These are phyloP conservation scores for Patella ulyssiponensis DNA, from an alignment of 2,888 invertebrate species.

Conservation along the genomic window DNA sequence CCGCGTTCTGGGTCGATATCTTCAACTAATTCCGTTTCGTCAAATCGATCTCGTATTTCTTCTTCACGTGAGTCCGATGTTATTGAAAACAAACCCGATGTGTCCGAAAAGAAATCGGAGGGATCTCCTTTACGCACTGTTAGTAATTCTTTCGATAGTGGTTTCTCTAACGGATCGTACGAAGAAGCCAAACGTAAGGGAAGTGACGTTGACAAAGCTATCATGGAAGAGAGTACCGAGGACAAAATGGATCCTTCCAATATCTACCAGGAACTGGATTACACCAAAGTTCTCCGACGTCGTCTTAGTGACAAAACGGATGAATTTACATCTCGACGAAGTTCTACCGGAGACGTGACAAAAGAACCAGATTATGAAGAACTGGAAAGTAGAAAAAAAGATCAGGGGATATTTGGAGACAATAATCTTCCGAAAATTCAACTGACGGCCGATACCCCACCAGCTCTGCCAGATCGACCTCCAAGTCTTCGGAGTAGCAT, in stretches of 20 bases:
- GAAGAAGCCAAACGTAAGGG: conserved; percentile 30
- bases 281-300: neutral
- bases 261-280: conserved; percentile 24
- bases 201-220: conserved; percentile 20
- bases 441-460: conserved; percentile 3
- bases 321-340: conserved; percentile 32
- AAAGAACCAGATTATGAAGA: conserved; percentile 52
- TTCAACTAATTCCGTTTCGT: neutral
- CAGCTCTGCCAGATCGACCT: conserved; percentile 22
- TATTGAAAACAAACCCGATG: neutral
- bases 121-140: conserved; percentile 28
- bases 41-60: neutral
- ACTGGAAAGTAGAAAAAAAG: conserved; percentile 43
- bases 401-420: neutral
- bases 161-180: conserved; percentile 47
- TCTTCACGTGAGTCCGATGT: neutral
- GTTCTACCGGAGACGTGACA: conserved; percentile 12
- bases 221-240: conserved; percentile 15
- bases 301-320: neutral
- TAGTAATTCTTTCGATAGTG: conserved; percentile 57
- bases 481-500: conserved; percentile 6
- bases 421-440: neutral
- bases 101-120: neutral
- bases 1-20: neutral
- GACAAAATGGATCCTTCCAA: neutral